A percentile compares a stretch with the other conserved stretches of the same genome.
phyloP scores from a whole-genome alignment of 2,888 invertebrate genomes.

The Euplexia lucipara region DNA sequence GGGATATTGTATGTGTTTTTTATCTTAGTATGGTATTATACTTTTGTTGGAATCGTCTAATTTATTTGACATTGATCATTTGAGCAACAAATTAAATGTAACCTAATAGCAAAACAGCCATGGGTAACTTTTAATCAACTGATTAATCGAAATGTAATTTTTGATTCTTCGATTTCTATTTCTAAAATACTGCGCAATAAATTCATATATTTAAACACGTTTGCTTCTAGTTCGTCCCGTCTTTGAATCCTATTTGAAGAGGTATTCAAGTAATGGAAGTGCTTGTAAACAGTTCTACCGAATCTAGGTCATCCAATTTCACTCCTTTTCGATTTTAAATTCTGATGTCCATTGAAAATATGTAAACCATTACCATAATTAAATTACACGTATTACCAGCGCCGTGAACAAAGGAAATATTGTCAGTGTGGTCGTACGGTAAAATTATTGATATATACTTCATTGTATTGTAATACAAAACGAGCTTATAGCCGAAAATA shows the following conservation, averaged over 20 bases:
- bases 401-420: conserved; percentile 30
- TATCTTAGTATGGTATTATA: background rate
- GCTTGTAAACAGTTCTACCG: conserved; percentile 30
- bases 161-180: background rate
- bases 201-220: background rate
- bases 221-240: background rate
- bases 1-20: background rate
- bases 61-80: no score
- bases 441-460: conserved; percentile 39
- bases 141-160: background rate
- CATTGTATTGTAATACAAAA: conserved; percentile 35
- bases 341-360: conserved; percentile 22
- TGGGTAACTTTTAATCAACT: background rate
- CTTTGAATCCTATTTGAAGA: conserved; percentile 19
- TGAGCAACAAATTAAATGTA: no score
- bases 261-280: conserved; percentile 15
- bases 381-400: conserved; percentile 29
- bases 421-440: conserved; percentile 6
- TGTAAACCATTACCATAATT: conserved; percentile 35
- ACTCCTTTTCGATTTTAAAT: conserved; percentile 24
- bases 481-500: conserved; percentile 29
- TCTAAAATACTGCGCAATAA: background rate
- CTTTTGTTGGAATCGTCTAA: background rate
- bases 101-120: background rate
- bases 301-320: conserved; percentile 28